Base-by-base conservation (phyloP, 1,140 invertebrate species). In the Lucilia sericata region DNA sequence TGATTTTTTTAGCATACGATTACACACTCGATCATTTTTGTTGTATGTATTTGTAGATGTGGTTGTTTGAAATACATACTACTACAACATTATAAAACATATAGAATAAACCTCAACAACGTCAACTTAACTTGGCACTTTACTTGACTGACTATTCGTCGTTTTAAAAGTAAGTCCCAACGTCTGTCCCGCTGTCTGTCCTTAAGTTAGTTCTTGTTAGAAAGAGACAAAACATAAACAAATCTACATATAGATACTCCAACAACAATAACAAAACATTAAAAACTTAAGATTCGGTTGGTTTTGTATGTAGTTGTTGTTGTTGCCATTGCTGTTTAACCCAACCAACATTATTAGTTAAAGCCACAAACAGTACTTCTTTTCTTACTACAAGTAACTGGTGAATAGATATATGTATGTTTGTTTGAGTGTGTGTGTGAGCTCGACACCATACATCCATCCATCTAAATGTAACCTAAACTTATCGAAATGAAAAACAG, bases 171-270 rank as follows among this genome's bases (percentile, higher is more conserved):
- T 30, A 30, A 30, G 25, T 30, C 25, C 42, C 2, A 42, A 0
- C 10, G 42, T 42, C 42, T 10, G 42, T 42, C 42, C 42, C 7
- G 5, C 5, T 42, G 42, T 42, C 42, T 42, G 42, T 60, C 19
- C 65, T 19, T 60, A 17, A 17, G 55, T 17, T n/a, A 14, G 65
- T n/a, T 60, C 42, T 13, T 19, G 47, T 51, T 47, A 10, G 76
- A 80, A 21, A 19, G 76, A 80, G 76, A 80, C 76, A 80, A 80
- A 80, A 80, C 76, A 80, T 80, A 80, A 80, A 80, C 76, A 80
- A 80, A 80, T 51, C 42, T 80, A 80, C 76, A 80, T 49, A 70
- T 14, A 80, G 19, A 49, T 80, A 42, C 74, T 21, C n/a, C 76
- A 80, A 80, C 76, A 51, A 80, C 76, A 49, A 49, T 8, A 42